Conservation (phyloP, 1,140 invertebrate genomes). For the Lamellibrachia luymesi region DNA sequence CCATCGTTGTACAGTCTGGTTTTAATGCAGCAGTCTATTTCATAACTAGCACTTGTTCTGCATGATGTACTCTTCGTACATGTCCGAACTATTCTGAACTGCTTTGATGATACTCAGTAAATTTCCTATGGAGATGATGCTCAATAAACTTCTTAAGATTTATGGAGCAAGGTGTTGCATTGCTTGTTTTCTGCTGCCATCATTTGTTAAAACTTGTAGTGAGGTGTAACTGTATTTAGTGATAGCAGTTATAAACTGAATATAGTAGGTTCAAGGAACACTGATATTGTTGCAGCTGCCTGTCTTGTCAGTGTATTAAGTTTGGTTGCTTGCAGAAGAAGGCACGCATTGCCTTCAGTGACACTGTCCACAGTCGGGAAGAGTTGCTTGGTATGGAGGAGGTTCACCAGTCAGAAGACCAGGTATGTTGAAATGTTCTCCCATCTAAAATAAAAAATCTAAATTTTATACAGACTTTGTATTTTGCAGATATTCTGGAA, state of each 20-base stretch:
- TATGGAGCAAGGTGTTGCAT: background rate
- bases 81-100: background rate
- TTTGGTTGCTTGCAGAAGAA: constrained; percentile 29
- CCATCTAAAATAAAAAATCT: background rate
- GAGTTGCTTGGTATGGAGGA: constrained; percentile 50
- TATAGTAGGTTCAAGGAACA: background rate
- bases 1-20: background rate
- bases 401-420: constrained; percentile 50
- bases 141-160: too few relatives aligned
- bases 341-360: constrained; percentile 47
- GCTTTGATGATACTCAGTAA: background rate
- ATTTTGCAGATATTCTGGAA: too few relatives aligned
- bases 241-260: background rate
- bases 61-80: background rate
- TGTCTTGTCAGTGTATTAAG: background rate
- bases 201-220: background rate
- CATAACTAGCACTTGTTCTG: too few relatives aligned
- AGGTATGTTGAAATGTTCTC: constrained; percentile 38
- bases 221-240: background rate
- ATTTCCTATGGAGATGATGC: background rate
- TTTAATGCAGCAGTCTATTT: background rate
- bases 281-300: background rate
- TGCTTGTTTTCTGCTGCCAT: background rate
- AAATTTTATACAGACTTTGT: background rate
- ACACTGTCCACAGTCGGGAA: constrained; percentile 40